Evolutionary conservation across 2,888 invertebrate species (phyloP).

Genomic region (Plagiodera versicolora): DNA sequence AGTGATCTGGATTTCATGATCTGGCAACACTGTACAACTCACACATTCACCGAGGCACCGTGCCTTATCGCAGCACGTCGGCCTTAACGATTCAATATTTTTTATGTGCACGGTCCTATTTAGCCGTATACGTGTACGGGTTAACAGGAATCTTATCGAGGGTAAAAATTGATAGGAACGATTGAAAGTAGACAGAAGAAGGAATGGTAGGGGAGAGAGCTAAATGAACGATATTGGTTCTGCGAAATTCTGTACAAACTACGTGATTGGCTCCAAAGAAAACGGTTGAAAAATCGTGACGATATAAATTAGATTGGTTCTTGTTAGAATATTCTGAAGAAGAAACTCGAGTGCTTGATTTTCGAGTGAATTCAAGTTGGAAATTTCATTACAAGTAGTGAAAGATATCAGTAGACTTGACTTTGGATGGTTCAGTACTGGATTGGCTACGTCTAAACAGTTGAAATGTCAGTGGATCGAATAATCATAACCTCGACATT

Average conservation of each 20-base stretch:
- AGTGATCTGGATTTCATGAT: background rate
- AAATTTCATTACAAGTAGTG: no score
- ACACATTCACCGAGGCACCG: constrained; percentile 38
- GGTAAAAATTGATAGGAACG: constrained; percentile 17
- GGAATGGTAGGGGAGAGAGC: background rate
- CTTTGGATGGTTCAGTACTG: no score
- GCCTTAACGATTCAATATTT: constrained; percentile 36
- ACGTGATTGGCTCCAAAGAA: background rate
- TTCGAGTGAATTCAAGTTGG: no score
- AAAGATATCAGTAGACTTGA: no score
- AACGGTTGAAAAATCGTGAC: background rate
- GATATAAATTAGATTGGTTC: background rate
- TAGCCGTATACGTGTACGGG: constrained; percentile 22
- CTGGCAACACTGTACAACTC: constrained; percentile 19
- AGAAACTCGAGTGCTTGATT: background rate
- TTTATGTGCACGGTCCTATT: constrained; percentile 33
- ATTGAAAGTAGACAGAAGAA: background rate
- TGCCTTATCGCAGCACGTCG: constrained; percentile 35
- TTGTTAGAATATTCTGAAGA: background rate
- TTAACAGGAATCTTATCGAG: constrained; percentile 25
- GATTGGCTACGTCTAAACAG: no score
- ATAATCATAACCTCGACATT: no score
- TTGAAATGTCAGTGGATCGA: no score
- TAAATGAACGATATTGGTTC: background rate
- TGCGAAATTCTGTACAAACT: background rate